These are phyloP conservation scores for Prunella himalayana DNA, from an alignment of 2,113 vertebrate genomes.

Conservation along the genomic window DNA sequence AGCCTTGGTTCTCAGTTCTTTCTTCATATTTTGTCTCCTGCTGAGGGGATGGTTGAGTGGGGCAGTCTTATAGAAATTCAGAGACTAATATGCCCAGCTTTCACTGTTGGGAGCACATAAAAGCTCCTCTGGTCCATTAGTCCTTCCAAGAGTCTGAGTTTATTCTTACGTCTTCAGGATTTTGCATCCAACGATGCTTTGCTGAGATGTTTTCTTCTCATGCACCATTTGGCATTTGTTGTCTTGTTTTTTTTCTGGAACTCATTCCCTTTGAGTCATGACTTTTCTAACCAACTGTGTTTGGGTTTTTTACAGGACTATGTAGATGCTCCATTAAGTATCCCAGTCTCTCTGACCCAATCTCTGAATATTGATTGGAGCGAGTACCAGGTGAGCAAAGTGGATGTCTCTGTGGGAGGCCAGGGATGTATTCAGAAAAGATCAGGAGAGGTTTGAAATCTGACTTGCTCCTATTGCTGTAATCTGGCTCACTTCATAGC, in stretches of 20 bases:
- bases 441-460: neutral
- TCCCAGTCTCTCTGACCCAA: constrained; percentile 85
- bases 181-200: neutral
- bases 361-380: constrained; percentile 95
- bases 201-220: neutral
- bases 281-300: neutral
- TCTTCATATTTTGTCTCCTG: neutral
- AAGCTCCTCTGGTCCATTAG: neutral
- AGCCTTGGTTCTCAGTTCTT: neutral
- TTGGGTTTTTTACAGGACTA: constrained; percentile 80
- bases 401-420: neutral
- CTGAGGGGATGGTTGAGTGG: neutral
- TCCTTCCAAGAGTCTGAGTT: neutral
- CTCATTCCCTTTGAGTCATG: neutral
- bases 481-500: neutral
- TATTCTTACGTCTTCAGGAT: neutral
- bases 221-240: neutral
- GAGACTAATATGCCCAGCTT: neutral
- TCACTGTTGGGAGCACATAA: neutral
- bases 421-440: neutral
- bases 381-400: constrained; percentile 88
- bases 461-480: neutral
- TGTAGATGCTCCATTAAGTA: constrained; percentile 94
- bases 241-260: neutral
- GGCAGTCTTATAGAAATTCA: neutral